These are phyloP conservation scores for Acanthosepion esculentum DNA, from an alignment of 2,888 invertebrate species.

Conservation along the genomic window DNA sequence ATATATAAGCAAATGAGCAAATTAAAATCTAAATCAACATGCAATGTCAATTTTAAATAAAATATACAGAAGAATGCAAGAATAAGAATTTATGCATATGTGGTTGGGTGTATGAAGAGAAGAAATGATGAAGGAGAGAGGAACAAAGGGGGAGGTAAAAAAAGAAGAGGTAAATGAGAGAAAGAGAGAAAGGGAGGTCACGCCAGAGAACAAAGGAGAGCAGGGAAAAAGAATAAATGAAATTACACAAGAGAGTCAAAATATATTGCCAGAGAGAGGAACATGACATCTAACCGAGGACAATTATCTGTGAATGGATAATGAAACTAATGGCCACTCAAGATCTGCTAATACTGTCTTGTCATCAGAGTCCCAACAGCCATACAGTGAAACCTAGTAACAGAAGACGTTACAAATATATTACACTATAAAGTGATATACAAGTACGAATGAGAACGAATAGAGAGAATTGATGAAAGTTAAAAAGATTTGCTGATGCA, in stretches of 20 bases:
- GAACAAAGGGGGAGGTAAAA: no score
- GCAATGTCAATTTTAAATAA: no score
- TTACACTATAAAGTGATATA: not conserved
- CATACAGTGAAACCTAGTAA: no score
- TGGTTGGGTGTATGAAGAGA: no score
- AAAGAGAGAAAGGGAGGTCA: not conserved
- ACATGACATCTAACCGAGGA: not conserved
- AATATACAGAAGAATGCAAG: no score
- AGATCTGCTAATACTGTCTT: no score
- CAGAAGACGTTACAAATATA: not conserved
- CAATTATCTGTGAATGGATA: not conserved
- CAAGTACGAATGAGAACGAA: not conserved
- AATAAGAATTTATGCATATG: no score
- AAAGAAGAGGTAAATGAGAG: not conserved
- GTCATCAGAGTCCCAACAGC: no score
- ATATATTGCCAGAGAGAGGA: not conserved
- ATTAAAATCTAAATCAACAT: no score
- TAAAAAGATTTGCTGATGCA: not conserved
- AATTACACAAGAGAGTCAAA: not conserved
- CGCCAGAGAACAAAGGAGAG: not conserved
- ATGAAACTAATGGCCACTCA: no score
- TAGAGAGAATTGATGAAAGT: not conserved
- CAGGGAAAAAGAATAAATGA: not conserved
- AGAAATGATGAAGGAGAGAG: no score
- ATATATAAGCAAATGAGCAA: no score